phyloP scores from a whole-genome alignment of 2,888 invertebrate species.

The Cantharis nigra region DNA sequence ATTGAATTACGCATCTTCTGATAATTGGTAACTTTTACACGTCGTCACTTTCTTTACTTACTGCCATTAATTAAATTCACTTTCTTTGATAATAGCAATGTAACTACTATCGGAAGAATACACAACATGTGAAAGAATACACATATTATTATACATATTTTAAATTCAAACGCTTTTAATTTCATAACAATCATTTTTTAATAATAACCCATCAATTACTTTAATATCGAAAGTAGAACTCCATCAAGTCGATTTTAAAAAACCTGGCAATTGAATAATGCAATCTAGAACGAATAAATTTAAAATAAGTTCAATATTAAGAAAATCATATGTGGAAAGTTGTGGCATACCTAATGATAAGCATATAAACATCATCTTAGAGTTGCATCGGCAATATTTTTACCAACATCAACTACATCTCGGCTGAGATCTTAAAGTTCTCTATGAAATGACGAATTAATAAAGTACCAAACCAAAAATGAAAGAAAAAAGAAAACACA shows the following conservation, averaged over 20 bases:
- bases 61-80: conserved; percentile 6
- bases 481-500: no score
- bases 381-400: no score
- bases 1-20: background rate
- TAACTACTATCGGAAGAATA: background rate
- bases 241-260: background rate
- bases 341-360: no score
- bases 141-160: background rate
- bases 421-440: no score
- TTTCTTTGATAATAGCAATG: background rate
- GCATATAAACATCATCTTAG: no score
- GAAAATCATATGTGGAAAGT: background rate
- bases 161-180: background rate
- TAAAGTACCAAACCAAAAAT: no score
- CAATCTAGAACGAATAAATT: background rate
- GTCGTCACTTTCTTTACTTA: conserved; percentile 4
- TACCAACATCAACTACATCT: no score
- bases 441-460: no score
- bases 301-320: background rate
- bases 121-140: background rate
- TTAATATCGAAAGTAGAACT: background rate
- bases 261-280: background rate
- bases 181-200: background rate
- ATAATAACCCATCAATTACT: background rate
- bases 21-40: conserved; percentile 5